A percentile compares a stretch with the other conserved stretches of the same genome.
Evolutionary conservation across 2,113 vertebrate species (phyloP).

Genomic region (Argyrosomus japonicus): DNA sequence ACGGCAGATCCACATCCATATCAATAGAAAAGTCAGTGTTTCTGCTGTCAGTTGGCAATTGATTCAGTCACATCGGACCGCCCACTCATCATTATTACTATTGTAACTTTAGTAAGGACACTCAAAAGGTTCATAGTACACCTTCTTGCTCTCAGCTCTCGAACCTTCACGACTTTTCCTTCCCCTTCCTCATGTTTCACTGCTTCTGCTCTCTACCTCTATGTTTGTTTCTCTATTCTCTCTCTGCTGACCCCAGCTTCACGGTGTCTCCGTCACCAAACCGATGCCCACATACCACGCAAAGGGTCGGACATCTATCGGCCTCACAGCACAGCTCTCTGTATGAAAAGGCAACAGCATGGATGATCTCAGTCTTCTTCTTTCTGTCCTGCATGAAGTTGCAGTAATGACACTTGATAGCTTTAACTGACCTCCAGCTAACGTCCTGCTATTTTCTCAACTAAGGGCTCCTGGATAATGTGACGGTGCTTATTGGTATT

Average conservation of each 20-base stretch:
- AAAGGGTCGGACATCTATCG: constrained; percentile 56
- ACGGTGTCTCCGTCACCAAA: constrained; percentile 56
- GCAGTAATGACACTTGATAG: not conserved
- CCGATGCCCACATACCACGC: constrained; percentile 53
- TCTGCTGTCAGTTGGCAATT: not conserved
- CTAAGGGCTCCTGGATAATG: constrained; percentile 95
- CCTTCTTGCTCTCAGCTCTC: constrained; percentile 18
- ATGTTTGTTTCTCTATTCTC: not conserved
- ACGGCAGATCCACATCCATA: not conserved
- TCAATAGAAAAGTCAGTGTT: not conserved
- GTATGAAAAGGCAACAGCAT: constrained; percentile 58
- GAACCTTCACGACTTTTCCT: constrained; percentile 26
- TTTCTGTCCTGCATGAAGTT: not conserved
- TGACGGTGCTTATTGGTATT: constrained; percentile 97
- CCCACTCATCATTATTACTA: not conserved
- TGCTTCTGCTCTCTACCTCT: constrained; percentile 51
- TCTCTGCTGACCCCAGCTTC: constrained; percentile 64
- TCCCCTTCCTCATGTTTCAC: constrained; percentile 31
- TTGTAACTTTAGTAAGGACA: too few relatives aligned
- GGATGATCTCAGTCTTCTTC: not conserved
- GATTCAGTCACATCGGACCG: not conserved
- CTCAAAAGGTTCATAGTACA: too few relatives aligned
- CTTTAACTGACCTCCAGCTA: not conserved
- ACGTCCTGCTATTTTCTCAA: constrained; percentile 33
- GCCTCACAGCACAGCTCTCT: constrained; percentile 68